Conservation (phyloP, 2,113 vertebrate species). For the Dipodomys ordii region DNA sequence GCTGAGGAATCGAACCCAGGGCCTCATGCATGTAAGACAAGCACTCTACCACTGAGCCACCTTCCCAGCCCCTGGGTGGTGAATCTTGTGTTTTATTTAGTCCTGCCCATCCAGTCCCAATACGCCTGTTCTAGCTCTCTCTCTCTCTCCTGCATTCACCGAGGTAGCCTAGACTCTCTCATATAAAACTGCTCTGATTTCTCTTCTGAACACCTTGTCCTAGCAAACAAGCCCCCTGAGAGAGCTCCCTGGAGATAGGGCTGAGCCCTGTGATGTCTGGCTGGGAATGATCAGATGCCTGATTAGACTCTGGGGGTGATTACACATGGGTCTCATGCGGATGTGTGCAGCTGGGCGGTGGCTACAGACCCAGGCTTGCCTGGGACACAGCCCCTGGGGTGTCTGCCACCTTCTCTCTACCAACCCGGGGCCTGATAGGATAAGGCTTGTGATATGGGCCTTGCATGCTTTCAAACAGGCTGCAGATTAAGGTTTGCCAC, state of each 20-base stretch:
- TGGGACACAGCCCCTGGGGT: not conserved
- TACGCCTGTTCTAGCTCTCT: not conserved
- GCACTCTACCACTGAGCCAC: too few relatives aligned
- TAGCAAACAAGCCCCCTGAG: not conserved
- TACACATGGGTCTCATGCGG: not conserved
- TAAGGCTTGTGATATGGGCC: not conserved
- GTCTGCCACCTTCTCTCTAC: not conserved
- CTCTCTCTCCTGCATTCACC: not conserved
- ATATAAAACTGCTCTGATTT: not conserved
- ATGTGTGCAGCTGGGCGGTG: not conserved
- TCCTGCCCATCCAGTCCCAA: not conserved
- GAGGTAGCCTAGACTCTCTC: conserved; percentile 6
- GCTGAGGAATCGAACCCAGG: too few relatives aligned
- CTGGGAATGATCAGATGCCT: not conserved
- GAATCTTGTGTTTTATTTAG: not conserved
- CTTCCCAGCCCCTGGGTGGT: too few relatives aligned
- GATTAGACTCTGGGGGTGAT: not conserved
- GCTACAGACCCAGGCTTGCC: not conserved
- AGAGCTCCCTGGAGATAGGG: not conserved
- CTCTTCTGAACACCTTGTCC: not conserved
- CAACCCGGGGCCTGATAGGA: not conserved
- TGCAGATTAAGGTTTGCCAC: not conserved
- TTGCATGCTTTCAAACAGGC: conserved; percentile 23
- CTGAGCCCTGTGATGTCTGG: not conserved
- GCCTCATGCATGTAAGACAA: too few relatives aligned